Base-by-base conservation (phyloP, 1,140 invertebrate species). In the Drosophila ironensis region DNA sequence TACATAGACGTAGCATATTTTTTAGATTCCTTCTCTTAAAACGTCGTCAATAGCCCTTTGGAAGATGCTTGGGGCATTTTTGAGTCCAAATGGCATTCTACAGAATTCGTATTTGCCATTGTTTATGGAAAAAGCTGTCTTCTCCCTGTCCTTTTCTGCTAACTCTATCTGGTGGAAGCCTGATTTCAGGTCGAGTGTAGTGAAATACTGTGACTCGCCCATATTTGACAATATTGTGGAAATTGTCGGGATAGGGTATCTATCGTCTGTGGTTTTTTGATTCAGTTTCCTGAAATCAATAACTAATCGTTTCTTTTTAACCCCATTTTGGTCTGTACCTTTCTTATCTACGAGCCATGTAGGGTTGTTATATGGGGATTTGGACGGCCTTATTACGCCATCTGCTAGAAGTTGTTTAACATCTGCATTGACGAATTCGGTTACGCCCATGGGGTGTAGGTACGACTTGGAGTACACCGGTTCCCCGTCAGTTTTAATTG, bases 11-110 rank as follows among this genome's bases (percentile, higher is more conserved):
- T 27, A 37, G 1, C 40, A 35, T 7, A 20, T 12, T 14, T 37
- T 19, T 8, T 3, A 24, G 1, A 45, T 37, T 28, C 6, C 8
- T 9, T 45, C 40, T 1, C 25, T 2, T 4, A 44, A 20, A 9
- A 54, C 40, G 11, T 45, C 14, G 5, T 44, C 51, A 6, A 54
- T 54, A 9, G 51, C 51, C 20, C 51, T 44, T n/a, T 54, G 28
- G 20, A 54, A 45, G 4, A 54, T 54, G 20, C 40, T 54, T n/a
- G n/a, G n/a, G n/a, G n/a, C n/a, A n/a, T n/a, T n/a, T n/a, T n/a
- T n/a, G n/a, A n/a, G n/a, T n/a, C n/a, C n/a, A n/a, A n/a, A n/a
- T n/a, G n/a, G n/a, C n/a, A n/a, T n/a, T n/a, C n/a, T n/a, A n/a
- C n/a, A n/a, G n/a, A n/a, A n/a, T n/a, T n/a, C n/a, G n/a, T n/a